phyloP scores from a whole-genome alignment of 35 echinoderm and acorn worm species.

The Amphiura filiformis region DNA sequence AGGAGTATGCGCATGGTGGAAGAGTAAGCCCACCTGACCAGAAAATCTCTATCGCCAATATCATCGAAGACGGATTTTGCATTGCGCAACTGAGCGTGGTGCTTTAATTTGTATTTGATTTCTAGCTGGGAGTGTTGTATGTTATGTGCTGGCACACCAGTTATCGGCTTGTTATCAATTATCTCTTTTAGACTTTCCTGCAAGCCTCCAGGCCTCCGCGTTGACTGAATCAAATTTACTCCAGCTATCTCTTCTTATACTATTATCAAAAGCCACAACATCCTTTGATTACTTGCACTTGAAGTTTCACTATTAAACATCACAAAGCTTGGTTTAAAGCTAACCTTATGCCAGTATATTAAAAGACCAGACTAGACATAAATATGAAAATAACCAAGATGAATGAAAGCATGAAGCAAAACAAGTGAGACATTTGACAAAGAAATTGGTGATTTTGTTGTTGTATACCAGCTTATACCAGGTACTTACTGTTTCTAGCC shows the following conservation, averaged over 20 bases:
- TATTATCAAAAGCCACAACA: background rate
- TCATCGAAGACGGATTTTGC: background rate
- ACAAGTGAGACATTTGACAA: no score
- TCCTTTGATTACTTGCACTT: no score
- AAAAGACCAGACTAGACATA: no score
- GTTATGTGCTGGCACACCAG: background rate
- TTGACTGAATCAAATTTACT: background rate
- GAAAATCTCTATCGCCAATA: background rate
- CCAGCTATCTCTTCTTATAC: background rate
- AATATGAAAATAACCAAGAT: no score
- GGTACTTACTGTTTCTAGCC: no score
- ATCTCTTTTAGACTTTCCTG: background rate
- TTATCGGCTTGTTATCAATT: constrained; percentile 4
- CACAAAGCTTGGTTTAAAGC: no score
- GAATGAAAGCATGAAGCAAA: no score
- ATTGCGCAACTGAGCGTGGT: background rate
- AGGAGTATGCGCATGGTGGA: no score
- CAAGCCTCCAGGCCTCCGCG: background rate
- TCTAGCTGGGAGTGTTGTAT: background rate
- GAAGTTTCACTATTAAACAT: no score
- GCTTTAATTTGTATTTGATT: constrained; percentile 2
- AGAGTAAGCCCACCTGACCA: background rate
- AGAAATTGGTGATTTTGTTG: no score
- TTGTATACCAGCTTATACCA: no score
- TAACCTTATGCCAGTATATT: no score